Base-by-base conservation (phyloP, 2,888 invertebrate species). In the Lutraria lutraria region DNA sequence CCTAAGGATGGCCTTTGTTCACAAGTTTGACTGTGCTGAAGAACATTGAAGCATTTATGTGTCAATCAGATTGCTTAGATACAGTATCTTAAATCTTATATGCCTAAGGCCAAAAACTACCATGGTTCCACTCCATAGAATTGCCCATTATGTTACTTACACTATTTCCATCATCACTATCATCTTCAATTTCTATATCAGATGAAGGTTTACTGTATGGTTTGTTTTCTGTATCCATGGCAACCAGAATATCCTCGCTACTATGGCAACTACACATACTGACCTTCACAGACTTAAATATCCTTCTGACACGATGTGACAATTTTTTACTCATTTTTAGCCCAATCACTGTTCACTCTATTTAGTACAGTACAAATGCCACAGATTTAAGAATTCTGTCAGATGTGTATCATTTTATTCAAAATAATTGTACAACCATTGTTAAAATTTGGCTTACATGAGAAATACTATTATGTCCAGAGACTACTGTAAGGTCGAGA, bases 211-310 rank as follows among this genome's bases (percentile, higher is more conserved):
- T 83, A 68, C 43, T 86, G 72, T 86, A 90, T 56, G 80, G 90
- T 85, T 63, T 88, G 52, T 54, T 76, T 60, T 72, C 81, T 80
- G 79, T 80, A 29, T 88, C 86, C 86, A 90, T 83, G 54, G 72
- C 81, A 81, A 54, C 85, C n/a, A 80, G 31, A 25, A 86, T 81
- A 80, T 83, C 83, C 54, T 89, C 56, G 83, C 86, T 86, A 79
- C 91, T 88, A 89, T 91, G 88, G 86, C 88, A 91, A 89, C 91
- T 82, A 72, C 89, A 91, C 21, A 89, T 82, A 25, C 84, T 83
- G 29, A 87, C 76, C 68, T 88, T 91, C 88, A 89, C 80, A 16
- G 88, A 90, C 68, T 84, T 90, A 54, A 90, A 86, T 60, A 88
- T 87, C 81, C 83, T 86, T 83, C 90, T 79, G 13, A 90, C 43